Evolutionary conservation across 2,888 invertebrate genomes (phyloP), one percentile per base, ranked within the genome.

Genomic region (Lasioglossum malachurum): DNA sequence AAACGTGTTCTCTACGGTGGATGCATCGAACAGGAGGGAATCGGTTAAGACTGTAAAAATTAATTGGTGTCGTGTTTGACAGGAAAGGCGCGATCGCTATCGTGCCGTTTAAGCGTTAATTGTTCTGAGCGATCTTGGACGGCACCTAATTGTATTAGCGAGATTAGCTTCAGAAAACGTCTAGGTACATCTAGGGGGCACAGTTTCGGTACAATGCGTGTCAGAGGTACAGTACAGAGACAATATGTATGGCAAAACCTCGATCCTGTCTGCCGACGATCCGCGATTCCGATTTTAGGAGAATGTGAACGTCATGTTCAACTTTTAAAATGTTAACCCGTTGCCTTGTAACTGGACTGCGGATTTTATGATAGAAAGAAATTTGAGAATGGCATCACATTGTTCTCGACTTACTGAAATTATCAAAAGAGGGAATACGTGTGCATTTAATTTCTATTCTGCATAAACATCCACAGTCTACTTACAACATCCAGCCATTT

Each of bases 111-210:
- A 44, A 49, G 23, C 49, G 69, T 75, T 71, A 53, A 75, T 60
- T 16, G 44, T 7, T 53, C 77, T 82, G 14, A 64, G 60, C 60
- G 2, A 27, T 53, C 31, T 69, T 75, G 16, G 14, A 57, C n/a
- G 60, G 23, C 78, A 31, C 14, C 75, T 14, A 27, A 46, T 35
- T 38, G 72, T 80, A 75, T 82, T 78, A 74, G 76, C 69, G 44
- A 27, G 72, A 31, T 71, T 82, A 80, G 35, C 82, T 82, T 75
- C 49, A 77, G 53, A 53, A 67, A 75, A 73, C 78, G 23, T 82
- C 90, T 86, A 92, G 90, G 87, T 91, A 88, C 88, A 91, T 82
- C 86, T 82, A 67, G 12, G 69, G 31, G 27, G 67, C 75, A 69
- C 46, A 72, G 23, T n/a, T 53, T 57, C 49, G 35, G 38, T 35